Evolutionary conservation across 2,797 vertebrate genomes (phyloP).

Genomic region (Cephalopachus bancanus): DNA sequence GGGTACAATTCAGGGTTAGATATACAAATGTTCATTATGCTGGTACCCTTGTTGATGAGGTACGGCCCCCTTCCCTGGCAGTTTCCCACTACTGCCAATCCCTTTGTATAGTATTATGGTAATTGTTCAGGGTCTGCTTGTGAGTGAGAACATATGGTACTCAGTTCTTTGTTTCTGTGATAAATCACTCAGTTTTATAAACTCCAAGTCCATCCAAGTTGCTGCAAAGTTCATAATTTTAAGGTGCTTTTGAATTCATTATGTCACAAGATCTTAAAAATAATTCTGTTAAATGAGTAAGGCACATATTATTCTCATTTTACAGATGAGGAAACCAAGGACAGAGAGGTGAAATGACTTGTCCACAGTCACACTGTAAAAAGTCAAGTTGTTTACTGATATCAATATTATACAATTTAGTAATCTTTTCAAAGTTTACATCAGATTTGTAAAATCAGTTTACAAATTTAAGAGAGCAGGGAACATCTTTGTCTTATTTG

Average conservation of each 20-base stretch:
- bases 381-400: conserved; percentile 29
- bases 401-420: background rate
- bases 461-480: background rate
- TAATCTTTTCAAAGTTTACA: conserved; percentile 14
- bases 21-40: no score
- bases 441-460: background rate
- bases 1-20: no score
- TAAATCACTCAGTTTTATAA: no score
- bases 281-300: conserved; percentile 33
- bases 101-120: no score
- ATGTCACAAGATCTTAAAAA: conserved; percentile 17
- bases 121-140: no score
- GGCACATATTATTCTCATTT: conserved; percentile 52
- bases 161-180: no score
- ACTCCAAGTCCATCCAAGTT: no score
- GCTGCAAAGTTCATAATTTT: background rate
- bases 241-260: conserved; percentile 14
- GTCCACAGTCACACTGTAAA: background rate
- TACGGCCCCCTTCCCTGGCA: no score
- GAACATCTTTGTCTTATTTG: background rate
- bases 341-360: background rate
- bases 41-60: no score
- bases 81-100: no score
- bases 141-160: no score
- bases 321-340: conserved; percentile 27